Percentiles rank a stretch among this genome's conserved stretches.
phyloP scores from a whole-genome alignment of 2,113 vertebrate species.

The Alethe castanea region DNA sequence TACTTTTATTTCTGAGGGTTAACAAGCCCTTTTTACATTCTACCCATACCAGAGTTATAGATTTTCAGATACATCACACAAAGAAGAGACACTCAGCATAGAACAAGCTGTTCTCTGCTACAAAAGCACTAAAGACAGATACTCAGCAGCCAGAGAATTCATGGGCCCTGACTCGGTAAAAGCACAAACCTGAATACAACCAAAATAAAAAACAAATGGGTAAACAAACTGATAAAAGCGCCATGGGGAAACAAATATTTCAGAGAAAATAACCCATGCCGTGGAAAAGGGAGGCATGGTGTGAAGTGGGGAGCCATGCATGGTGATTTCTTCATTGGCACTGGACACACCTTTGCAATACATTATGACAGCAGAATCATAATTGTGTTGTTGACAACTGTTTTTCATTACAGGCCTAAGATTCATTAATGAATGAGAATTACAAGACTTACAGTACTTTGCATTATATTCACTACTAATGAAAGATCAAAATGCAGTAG shows the following conservation, averaged over 20 bases:
- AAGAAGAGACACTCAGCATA: neutral
- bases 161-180: neutral
- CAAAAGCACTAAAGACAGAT: neutral
- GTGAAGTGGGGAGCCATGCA: fast-evolving
- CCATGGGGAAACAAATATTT: neutral
- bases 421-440: neutral
- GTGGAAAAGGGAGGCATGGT: neutral
- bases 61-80: neutral
- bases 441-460: neutral
- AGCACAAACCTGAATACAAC: neutral
- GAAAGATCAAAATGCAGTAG: neutral
- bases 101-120: neutral
- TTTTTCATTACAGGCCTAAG: neutral
- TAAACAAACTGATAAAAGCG: neutral
- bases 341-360: neutral
- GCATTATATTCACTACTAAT: neutral
- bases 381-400: neutral
- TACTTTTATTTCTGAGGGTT: neutral
- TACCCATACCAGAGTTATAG: neutral
- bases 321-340: neutral
- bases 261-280: neutral
- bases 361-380: neutral
- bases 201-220: neutral
- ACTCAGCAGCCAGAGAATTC: neutral
- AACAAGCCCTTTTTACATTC: neutral